Conservation (phyloP, 2,113 vertebrate species). For the Sceloporus tristichus region DNA sequence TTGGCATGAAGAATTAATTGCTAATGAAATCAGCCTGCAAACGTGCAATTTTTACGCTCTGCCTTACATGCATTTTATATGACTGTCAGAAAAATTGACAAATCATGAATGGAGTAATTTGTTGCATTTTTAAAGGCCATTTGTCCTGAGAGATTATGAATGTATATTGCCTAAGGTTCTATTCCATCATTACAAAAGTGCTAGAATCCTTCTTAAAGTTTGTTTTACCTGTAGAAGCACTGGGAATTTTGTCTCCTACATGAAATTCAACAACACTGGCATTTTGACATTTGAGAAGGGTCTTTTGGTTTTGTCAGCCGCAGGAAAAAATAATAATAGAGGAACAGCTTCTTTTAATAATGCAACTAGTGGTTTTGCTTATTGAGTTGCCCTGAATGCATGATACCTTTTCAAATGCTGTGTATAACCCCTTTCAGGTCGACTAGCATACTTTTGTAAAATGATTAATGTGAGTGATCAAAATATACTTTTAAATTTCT, state of each 20-base stretch:
- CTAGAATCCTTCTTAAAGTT: slow-evolving; percentile 77
- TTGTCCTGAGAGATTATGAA: slow-evolving; percentile 78
- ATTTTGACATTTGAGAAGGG: slow-evolving; percentile 76
- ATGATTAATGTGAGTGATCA: slow-evolving; percentile 61
- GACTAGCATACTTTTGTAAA: slow-evolving; percentile 51
- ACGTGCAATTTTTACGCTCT: slow-evolving; percentile 36
- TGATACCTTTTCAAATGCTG: slow-evolving; percentile 64
- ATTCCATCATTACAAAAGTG: slow-evolving; percentile 80
- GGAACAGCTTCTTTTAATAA: slow-evolving; percentile 74
- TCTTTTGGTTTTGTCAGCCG: slow-evolving; percentile 65
- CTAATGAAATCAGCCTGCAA: slow-evolving; percentile 41
- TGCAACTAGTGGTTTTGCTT: slow-evolving; percentile 70
- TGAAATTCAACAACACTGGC: slow-evolving; percentile 71
- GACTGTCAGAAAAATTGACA: slow-evolving; percentile 68
- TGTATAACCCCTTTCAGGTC: slow-evolving; percentile 34
- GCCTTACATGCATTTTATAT: slow-evolving; percentile 38
- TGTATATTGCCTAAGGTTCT: slow-evolving; percentile 79
- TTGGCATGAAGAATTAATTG: slow-evolving; percentile 55
- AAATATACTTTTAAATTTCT: slow-evolving; percentile 63
- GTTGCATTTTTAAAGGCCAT: slow-evolving; percentile 78
- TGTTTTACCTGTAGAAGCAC: slow-evolving; percentile 76
- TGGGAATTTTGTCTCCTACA: slow-evolving; percentile 78
- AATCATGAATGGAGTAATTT: slow-evolving; percentile 67
- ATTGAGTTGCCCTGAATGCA: slow-evolving; percentile 66
- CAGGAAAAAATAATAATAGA: slow-evolving; percentile 78